Percentiles rank a stretch among this genome's conserved stretches.
Conservation (phyloP, 1,140 invertebrate genomes). For the Aphidius gifuensis region DNA sequence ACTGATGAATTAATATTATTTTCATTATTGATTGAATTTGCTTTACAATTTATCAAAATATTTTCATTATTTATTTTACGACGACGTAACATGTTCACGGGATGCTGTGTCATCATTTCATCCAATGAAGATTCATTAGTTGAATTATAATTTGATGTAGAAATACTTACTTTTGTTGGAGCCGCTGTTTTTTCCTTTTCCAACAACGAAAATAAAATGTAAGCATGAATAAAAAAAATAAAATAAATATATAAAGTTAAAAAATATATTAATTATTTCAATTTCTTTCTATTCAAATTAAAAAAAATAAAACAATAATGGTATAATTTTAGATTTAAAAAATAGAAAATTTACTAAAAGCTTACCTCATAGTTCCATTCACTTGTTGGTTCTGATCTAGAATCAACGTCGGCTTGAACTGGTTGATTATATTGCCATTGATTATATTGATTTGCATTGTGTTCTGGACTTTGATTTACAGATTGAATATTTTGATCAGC, state of each 20-base stretch:
- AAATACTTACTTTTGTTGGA: conserved; percentile 58
- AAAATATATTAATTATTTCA: background rate
- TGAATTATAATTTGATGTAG: conserved; percentile 37
- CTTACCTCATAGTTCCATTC: conserved; percentile 52
- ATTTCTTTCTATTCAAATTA: too few species aligned
- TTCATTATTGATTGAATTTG: background rate
- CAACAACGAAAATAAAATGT: conserved; percentile 41
- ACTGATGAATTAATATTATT: background rate
- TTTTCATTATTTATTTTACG: conserved; percentile 34
- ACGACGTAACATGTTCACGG: conserved; percentile 41
- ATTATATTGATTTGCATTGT: conserved; percentile 36
- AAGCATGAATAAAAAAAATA: conserved; percentile 46
- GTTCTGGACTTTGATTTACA: conserved; percentile 29
- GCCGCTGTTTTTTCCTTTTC: conserved; percentile 53
- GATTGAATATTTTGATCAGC: conserved; percentile 34
- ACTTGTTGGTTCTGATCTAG: conserved; percentile 35
- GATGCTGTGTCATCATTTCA: conserved; percentile 3
- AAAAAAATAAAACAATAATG: background rate
- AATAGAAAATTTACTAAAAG: conserved; percentile 15
- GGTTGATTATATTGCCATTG: conserved; percentile 24
- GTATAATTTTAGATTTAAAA: background rate
- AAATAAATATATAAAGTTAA: background rate
- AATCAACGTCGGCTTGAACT: conserved; percentile 37
- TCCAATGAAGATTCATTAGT: conserved; percentile 29
- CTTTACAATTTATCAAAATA: conserved; percentile 20